Percentiles rank a stretch among this genome's conserved stretches.
Conservation (phyloP, 2,113 vertebrate species). For the Galeopterus variegatus region DNA sequence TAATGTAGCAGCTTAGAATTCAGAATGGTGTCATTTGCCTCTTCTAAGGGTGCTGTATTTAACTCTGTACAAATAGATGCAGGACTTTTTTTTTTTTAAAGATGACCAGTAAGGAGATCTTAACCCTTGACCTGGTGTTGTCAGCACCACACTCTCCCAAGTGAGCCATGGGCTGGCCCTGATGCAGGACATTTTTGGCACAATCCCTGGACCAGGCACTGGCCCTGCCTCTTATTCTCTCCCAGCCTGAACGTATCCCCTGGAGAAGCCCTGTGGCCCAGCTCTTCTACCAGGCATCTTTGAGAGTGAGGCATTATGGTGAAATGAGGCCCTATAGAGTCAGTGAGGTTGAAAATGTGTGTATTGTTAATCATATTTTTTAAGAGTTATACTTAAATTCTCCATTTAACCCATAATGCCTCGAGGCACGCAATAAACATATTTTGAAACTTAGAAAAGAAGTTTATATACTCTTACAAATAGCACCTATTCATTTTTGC, state of each 20-base stretch:
- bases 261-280: not conserved
- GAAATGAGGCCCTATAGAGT: not conserved
- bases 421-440: not conserved
- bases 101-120: too few relatives aligned
- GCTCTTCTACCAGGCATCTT: not conserved
- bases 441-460: slow-evolving; percentile 56
- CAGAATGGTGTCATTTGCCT: not conserved
- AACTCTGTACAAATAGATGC: not conserved
- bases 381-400: slow-evolving; percentile 35
- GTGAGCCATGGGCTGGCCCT: too few relatives aligned
- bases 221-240: not conserved
- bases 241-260: not conserved
- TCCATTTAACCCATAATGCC: slow-evolving; percentile 28
- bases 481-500: slow-evolving; percentile 25
- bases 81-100: not conserved
- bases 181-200: not conserved
- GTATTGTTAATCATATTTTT: not conserved
- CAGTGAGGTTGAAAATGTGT: not conserved
- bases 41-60: not conserved
- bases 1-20: not conserved
- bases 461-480: slow-evolving; percentile 9
- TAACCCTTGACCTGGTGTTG: too few relatives aligned
- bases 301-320: not conserved
- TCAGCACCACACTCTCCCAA: too few relatives aligned
- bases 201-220: not conserved